phyloP scores from a whole-genome alignment of 2,888 invertebrate species.

The Lomographa bimaculata region DNA sequence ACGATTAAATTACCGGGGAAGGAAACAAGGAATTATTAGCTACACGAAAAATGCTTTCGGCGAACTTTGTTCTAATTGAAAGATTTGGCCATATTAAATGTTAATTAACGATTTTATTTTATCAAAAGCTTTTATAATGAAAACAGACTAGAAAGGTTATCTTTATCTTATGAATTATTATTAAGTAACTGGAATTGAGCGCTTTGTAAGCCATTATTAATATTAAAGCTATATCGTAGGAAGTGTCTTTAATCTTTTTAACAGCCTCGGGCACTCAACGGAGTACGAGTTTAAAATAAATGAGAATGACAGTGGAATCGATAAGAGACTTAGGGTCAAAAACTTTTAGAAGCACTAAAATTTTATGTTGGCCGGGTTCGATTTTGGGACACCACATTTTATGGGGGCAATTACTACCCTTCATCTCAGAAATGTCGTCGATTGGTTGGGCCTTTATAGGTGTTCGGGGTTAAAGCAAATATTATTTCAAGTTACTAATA shows the following conservation, averaged over 20 bases:
- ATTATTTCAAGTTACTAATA: conserved; percentile 40
- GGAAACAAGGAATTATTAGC: conserved; percentile 16
- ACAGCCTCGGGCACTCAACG: conserved; percentile 51
- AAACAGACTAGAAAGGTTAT: no score
- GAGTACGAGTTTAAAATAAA: conserved; percentile 62
- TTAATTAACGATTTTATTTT: no score
- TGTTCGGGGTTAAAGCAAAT: conserved; percentile 60
- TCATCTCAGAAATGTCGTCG: conserved; percentile 69
- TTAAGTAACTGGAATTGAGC: no score
- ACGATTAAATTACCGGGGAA: conserved; percentile 4
- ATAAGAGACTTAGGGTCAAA: conserved; percentile 63
- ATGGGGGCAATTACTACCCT: conserved; percentile 75
- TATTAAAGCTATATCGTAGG: not conserved
- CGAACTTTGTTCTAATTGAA: no score
- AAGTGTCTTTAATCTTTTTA: conserved; percentile 53
- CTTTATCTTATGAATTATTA: no score
- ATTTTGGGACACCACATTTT: conserved; percentile 74
- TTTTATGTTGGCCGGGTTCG: conserved; percentile 65
- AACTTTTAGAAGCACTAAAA: conserved; percentile 71
- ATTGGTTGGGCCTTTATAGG: conserved; percentile 73
- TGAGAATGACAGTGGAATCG: conserved; percentile 50
- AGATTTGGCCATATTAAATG: no score
- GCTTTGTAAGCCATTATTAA: no score
- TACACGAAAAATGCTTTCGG: conserved; percentile 10
- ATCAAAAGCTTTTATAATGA: no score